A percentile compares a stretch with the other conserved stretches of the same genome.
These are phyloP conservation scores for Entomobrya proxima DNA, from an alignment of 2,888 invertebrate genomes.

Conservation along the genomic window DNA sequence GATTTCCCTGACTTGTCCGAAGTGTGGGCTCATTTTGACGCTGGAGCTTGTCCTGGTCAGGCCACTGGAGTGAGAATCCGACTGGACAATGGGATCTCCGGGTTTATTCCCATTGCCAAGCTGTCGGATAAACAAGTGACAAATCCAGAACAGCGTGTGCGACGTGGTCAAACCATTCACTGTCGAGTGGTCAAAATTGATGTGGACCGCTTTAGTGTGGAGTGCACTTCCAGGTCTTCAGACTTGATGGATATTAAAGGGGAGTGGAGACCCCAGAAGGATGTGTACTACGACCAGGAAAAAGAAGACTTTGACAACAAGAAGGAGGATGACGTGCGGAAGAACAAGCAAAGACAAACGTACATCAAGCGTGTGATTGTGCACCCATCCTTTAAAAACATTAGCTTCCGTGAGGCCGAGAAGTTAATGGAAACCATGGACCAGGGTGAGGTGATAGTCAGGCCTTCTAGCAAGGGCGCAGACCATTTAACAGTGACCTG, in stretches of 20 bases:
- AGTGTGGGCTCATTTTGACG: slow-evolving; percentile 99
- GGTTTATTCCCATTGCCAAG: slow-evolving; percentile 95
- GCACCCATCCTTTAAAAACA: slow-evolving; percentile 98
- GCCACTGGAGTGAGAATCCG: slow-evolving; percentile 93
- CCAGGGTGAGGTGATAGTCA: slow-evolving; percentile 96
- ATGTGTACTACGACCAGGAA: slow-evolving; percentile 93
- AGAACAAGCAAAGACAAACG: slow-evolving; percentile 88
- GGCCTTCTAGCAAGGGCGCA: slow-evolving; percentile 97
- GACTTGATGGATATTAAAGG: slow-evolving; percentile 93
- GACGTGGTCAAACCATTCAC: slow-evolving; percentile 88
- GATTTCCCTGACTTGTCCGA: slow-evolving; percentile 97
- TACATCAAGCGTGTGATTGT: slow-evolving; percentile 95
- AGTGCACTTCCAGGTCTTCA: slow-evolving; percentile 94
- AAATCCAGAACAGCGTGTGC: slow-evolving; percentile 94
- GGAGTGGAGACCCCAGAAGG: slow-evolving; percentile 93
- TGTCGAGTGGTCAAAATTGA: slow-evolving; percentile 96
- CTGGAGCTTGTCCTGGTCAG: slow-evolving; percentile 95
- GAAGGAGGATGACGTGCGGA: slow-evolving; percentile 88
- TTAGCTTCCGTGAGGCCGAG: slow-evolving; percentile 94
- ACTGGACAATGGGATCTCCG: slow-evolving; percentile 93
- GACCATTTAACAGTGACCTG: slow-evolving; percentile 98
- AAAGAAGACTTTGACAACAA: slow-evolving; percentile 88
- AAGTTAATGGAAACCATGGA: slow-evolving; percentile 94
- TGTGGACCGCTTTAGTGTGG: slow-evolving; percentile 93
- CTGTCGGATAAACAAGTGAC: slow-evolving; percentile 92